Base-by-base conservation (phyloP, 1,140 invertebrate genomes). In the Aphelinus certus region DNA sequence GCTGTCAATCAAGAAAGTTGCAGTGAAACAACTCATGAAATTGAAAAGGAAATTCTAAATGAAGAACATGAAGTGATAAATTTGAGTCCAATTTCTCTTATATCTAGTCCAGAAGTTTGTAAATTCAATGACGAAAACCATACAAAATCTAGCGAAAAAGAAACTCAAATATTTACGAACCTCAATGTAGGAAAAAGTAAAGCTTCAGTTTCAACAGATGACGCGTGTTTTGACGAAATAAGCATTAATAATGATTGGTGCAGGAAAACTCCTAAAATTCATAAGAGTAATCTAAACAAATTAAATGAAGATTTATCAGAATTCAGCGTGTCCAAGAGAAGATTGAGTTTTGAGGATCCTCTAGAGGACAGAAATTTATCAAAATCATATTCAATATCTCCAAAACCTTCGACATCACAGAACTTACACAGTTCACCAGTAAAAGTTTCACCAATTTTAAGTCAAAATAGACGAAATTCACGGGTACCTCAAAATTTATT, bases 71-170 rank as follows among this genome's bases (percentile, higher is more conserved):
- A 71, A 66, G 42, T 48, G 42, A 62, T 61, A 10, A 71, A 58
- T 57, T 57, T 70, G 45, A 79, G 76, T 9, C 66, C 77, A 9
- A 68, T 79, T 62, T 77, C 69, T 5, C 45, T 81, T 71, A 58
- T 46, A 43, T 79, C 81, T 9, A 81, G 77, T 42, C 71, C 79
- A 60, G 81, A 80, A 49, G 42, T 51, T 49, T 26, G 69, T 57
- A 65, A 51, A 7, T 47, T 47, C 2, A 47, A 58, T 47, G 9
- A 68, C 5, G 45, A 49, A 61, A n/a, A 26, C 46, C 47, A 61
- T 68, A 67, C 56, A 2, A 26, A 26, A 26, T 26, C 26, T 26
- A 26, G 26, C 26, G 26, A 26, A 26, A 26, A 26, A 26, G 26
- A 26, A 26, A 26, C 26, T 26, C 26, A 71, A 71, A 63, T 77